Base-by-base conservation (phyloP, 2,888 invertebrate species). In the Tenthredo amoena region DNA sequence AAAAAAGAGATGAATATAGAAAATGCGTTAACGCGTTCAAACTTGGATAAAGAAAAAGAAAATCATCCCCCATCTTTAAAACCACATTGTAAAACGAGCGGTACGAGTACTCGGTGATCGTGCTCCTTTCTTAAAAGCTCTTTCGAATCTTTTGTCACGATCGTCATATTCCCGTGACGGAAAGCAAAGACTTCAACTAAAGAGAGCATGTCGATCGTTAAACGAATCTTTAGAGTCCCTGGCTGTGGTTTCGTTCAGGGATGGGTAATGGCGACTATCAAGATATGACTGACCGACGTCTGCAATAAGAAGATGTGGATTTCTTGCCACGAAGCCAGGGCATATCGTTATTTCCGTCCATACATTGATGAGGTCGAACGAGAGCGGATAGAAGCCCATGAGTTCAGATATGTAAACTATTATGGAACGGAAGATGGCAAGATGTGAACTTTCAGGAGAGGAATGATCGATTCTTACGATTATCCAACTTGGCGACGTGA, bases 311-410 rank as follows among this genome's bases (percentile, higher is more conserved):
- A 89, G 12, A 85, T 90, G 37, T 90, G 90, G 90, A 85, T 88
- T 82, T 89, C 89, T 9, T 89, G 43, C 82, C 90, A 90, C 77
- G 86, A 89, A 72, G 90, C 89, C 77, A 15, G 77, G 9, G 84
- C 86, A 6, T 87, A 89, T 74, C 87, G 88, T 62, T 90, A 90
- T 9, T 58, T 90, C 7, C 0, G 0, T 0, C 86, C 86, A 2
- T 88, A 88, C 26, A 55, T 90, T 15, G 1, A 86, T 0, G 89
- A 90, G 43, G 83, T 90, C 21, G 0, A 62, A 4, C 82, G 37
- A 2, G 90, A 90, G 40, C 71, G 47, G 79, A 26, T 18, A 12
- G 90, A 90, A 71, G 89, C 88, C 82, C 50, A 86, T 21, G 84
- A 90, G 15, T 90, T 89, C 74, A 88, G 72, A 37, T 65, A 40